Conservation (phyloP, 23 tunicate species). For the Corella eumyota region DNA sequence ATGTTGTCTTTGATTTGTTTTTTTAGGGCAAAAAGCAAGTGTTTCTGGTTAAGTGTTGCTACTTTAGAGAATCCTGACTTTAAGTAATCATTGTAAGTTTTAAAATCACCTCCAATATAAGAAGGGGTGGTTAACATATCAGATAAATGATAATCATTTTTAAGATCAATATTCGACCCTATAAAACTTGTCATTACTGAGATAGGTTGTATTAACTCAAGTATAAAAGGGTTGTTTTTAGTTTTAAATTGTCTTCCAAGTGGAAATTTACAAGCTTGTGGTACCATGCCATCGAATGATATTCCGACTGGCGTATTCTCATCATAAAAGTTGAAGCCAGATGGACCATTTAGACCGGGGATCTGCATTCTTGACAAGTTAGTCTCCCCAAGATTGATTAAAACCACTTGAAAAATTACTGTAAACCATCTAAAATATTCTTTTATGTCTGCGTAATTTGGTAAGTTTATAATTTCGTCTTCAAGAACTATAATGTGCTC, state of each 20-base stretch:
- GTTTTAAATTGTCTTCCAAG: constrained; percentile 28
- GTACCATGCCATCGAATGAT: constrained; percentile 35
- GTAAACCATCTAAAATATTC: constrained; percentile 48
- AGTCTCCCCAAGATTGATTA: constrained; percentile 36
- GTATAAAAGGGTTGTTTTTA: constrained; percentile 1
- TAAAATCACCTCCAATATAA: constrained; percentile 26
- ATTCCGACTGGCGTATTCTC: constrained; percentile 26
- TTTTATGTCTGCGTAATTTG: constrained; percentile 18
- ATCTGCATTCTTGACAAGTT: constrained; percentile 15
- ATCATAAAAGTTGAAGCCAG: constrained; percentile 22
- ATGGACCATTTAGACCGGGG: constrained; percentile 3
- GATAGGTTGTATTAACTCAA: constrained; percentile 30
- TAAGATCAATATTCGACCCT: constrained; percentile 3
- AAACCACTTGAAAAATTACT: constrained; percentile 15
- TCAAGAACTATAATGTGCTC: constrained; percentile 29
- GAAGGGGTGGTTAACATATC: constrained; percentile 28
- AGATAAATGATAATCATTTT: constrained; percentile 32
- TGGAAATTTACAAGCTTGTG: constrained; percentile 37
- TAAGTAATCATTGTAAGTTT: constrained; percentile 6
- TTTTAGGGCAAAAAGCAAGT: no score
- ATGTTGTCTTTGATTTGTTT: no score
- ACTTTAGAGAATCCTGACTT: no score
- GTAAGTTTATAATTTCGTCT: constrained; percentile 24
- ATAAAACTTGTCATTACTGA: constrained; percentile 17
- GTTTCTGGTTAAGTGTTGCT: no score